These are phyloP conservation scores for Pachliopta kotzebuea DNA, from an alignment of 2,888 invertebrate genomes.

Conservation along the genomic window DNA sequence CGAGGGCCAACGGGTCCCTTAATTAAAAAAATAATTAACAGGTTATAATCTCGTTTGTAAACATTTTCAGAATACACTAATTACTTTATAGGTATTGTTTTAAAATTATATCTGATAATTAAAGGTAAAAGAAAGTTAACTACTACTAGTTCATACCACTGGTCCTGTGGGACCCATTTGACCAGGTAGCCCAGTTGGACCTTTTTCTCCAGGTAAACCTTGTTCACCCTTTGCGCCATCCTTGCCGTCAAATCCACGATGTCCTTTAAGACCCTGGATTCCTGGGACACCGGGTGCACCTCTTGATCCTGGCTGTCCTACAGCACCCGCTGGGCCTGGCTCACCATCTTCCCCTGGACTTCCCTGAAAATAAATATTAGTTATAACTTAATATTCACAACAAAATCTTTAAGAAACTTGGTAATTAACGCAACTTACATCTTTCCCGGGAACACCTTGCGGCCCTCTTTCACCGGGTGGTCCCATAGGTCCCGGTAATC, in stretches of 20 bases:
- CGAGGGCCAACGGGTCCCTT: conserved; percentile 89
- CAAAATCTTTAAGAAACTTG: neutral
- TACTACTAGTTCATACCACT: conserved; percentile 68
- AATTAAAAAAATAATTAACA: neutral
- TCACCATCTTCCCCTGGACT: conserved; percentile 90
- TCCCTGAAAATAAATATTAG: conserved; percentile 71
- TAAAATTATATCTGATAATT: conserved; percentile 12
- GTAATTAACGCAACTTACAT: conserved; percentile 73
- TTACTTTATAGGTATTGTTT: conserved; percentile 17
- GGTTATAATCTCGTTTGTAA: neutral
- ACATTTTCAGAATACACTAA: conserved; percentile 7
- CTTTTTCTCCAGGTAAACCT: conserved; percentile 88
- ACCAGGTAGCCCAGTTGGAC: conserved; percentile 83
- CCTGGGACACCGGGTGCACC: conserved; percentile 88
- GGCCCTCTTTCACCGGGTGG: conserved; percentile 84
- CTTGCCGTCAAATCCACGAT: conserved; percentile 88
- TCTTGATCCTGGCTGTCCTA: conserved; percentile 86
- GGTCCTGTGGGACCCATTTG: conserved; percentile 87
- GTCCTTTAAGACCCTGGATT: conserved; percentile 90
- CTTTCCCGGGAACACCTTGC: conserved; percentile 87
- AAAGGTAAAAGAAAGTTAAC: neutral
- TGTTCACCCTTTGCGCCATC: conserved; percentile 92
- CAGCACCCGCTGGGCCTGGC: conserved; percentile 85
- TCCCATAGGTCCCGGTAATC: conserved; percentile 84
- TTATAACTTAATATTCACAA: neutral